Conservation (phyloP, 2,888 invertebrate species). For the Kryphioiulus occultus region DNA sequence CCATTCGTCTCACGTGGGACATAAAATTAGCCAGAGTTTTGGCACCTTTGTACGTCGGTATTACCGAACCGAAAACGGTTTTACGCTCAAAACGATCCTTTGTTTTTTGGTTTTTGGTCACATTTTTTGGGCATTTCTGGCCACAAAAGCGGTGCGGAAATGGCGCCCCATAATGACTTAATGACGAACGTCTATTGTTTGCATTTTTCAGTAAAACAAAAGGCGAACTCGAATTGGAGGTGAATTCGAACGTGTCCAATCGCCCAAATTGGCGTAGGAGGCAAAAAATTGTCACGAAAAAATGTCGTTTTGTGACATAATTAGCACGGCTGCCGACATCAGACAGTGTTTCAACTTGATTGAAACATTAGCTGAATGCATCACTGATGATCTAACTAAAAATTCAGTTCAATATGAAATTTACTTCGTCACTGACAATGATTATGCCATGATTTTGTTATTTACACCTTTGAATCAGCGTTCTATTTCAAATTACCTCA, state of each 20-base stretch:
- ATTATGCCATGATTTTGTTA: too few relatives aligned
- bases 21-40: not conserved
- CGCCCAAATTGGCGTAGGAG: not conserved
- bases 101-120: not conserved
- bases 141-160: not conserved
- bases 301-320: too few relatives aligned
- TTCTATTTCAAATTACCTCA: too few relatives aligned
- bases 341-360: too few relatives aligned
- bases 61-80: not conserved
- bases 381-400: too few relatives aligned
- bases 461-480: too few relatives aligned
- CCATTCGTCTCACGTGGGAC: not conserved
- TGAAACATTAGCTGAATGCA: too few relatives aligned
- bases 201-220: not conserved
- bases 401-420: too few relatives aligned
- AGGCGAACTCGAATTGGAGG: too few relatives aligned
- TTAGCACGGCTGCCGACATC: too few relatives aligned
- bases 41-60: not conserved
- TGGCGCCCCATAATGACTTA: not conserved
- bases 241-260: not conserved
- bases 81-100: not conserved
- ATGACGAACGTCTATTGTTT: not conserved
- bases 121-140: not conserved
- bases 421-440: too few relatives aligned
- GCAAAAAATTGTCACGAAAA: too few relatives aligned